phyloP scores from a whole-genome alignment of 2,888 invertebrate species.

The Frankliniella intonsa region DNA sequence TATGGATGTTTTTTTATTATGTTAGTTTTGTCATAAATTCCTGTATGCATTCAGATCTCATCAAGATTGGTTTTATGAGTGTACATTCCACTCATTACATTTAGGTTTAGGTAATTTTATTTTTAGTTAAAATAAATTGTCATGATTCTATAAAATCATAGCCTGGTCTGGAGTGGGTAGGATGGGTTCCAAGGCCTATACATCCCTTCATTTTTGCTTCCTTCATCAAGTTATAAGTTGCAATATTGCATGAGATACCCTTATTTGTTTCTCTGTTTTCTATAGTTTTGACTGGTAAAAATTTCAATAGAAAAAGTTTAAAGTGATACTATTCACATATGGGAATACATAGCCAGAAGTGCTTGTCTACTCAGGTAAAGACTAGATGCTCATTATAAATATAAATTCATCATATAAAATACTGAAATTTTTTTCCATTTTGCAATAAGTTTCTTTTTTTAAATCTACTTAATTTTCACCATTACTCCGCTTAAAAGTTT shows the following conservation, averaged over 20 bases:
- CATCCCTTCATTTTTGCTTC: neutral
- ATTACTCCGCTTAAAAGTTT: neutral
- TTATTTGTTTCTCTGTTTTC: neutral
- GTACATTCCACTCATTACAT: conserved; percentile 15
- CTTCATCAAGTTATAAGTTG: no score
- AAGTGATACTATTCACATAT: no score
- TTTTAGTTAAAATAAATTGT: neutral
- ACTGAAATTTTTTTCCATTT: neutral
- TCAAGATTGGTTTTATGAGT: neutral
- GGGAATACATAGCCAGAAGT: no score
- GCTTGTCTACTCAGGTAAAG: no score
- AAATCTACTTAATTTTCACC: neutral
- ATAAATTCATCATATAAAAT: neutral
- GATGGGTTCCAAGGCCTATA: conserved; percentile 4
- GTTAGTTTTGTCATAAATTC: neutral
- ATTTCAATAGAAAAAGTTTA: no score
- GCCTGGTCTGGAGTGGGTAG: neutral
- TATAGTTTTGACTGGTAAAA: no score
- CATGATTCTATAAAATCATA: neutral
- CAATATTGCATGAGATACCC: neutral
- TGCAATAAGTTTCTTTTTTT: neutral
- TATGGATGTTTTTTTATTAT: neutral
- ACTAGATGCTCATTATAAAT: no score
- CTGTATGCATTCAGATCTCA: conserved; percentile 20
- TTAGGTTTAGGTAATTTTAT: conserved; percentile 4